These are phyloP conservation scores for Mobula birostris DNA, from an alignment of 2,113 vertebrate species.

Conservation along the genomic window DNA sequence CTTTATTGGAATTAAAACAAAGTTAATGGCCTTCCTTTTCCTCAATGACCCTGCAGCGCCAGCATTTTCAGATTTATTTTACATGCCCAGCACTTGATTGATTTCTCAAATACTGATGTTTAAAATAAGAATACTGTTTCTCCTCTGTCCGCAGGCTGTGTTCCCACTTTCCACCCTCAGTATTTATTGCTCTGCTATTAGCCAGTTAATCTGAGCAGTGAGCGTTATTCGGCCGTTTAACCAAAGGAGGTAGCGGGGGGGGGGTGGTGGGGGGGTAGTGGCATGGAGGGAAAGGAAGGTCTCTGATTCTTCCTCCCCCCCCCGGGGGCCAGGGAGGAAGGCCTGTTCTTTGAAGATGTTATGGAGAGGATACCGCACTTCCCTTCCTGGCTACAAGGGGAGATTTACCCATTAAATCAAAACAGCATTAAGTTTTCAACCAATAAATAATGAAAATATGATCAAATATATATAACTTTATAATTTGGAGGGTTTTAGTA, in stretches of 20 bases:
- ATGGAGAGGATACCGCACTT: neutral
- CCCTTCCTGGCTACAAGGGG: neutral
- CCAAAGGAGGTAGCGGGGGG: neutral
- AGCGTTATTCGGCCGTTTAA: neutral
- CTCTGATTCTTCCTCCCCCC: neutral
- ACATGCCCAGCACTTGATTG: neutral
- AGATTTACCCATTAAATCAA: neutral
- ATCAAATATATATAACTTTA: neutral
- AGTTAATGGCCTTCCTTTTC: neutral
- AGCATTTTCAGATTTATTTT: neutral
- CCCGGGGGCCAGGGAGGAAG: neutral
- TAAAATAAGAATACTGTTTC: neutral
- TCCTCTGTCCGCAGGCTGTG: neutral
- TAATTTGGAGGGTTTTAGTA: neutral
- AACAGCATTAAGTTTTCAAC: neutral
- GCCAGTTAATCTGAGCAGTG: neutral
- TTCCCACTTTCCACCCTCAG: neutral
- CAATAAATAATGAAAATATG: neutral
- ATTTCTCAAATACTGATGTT: neutral
- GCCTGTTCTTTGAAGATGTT: neutral
- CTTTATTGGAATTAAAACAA: neutral
- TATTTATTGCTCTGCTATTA: neutral
- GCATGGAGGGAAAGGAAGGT: neutral
- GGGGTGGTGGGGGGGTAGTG: neutral
- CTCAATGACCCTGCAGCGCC: neutral